Evolutionary conservation across 2,113 vertebrate species (phyloP), one percentile per base, ranked within the genome.

Genomic region (Callocephalon fimbriatum): DNA sequence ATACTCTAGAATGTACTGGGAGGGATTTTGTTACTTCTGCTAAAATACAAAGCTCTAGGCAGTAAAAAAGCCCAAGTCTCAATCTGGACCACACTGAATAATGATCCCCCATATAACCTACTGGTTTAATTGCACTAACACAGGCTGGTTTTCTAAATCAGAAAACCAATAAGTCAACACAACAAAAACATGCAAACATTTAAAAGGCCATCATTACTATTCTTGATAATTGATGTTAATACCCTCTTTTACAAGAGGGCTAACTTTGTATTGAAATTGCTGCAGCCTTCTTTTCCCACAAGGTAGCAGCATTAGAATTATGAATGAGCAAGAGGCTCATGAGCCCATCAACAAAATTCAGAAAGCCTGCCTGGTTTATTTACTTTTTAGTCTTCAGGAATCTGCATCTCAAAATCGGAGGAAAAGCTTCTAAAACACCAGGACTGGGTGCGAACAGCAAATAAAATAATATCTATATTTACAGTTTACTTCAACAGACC

Each of bases 271-370:
- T 66, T 56, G 74, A 58, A 75, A 70, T 65, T 91, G 75, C 70
- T 92, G 63, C 62, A 92, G 27, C 22, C 18, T 58, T 29, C 86
- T 48, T 70, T 63, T 22, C 37, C 95, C 95, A 95, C 94, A 59
- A 92, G 96, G 56, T 38, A 88, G 96, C 95, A 95, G 86, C 80
- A 95, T 37, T 81, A 48, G 59, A 71, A 67, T 44, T 51, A 16
- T 14, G 37, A 79, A 88, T 74, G 42, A 71, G 54, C 27, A 85
- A 47, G 51, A n/a, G 31, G 32, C 19, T 53, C 53, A 16, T 5
- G 9, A 76, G n/a, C 11, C 27, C 14, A 31, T 26, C n/a, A 4
- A 12, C 61, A n/a, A 51, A 76, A 56, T 40, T 37, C 25, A 51
- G 67, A 59, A 83, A 74, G 58, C 10, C 8, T 35, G 42, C 13